phyloP scores from a whole-genome alignment of 2,113 vertebrate genomes.

The Alexandromys fortis region DNA sequence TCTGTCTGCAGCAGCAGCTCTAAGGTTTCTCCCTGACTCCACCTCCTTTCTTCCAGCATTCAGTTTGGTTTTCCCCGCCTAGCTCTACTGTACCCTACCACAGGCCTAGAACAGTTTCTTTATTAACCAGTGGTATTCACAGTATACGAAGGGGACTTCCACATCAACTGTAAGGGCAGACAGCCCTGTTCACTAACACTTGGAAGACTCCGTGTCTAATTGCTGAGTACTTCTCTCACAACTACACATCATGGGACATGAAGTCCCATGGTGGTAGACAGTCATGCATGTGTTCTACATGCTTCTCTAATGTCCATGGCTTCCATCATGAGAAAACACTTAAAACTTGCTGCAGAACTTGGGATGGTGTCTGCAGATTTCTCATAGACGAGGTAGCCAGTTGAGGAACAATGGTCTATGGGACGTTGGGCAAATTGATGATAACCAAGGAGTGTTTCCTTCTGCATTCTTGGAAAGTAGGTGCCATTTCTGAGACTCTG shows the following conservation, averaged over 20 bases:
- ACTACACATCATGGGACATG: background rate
- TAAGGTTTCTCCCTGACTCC: too few relatives aligned
- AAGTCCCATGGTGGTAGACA: background rate
- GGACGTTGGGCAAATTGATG: background rate
- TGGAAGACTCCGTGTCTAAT: background rate
- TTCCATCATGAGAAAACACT: slow-evolving; percentile 7
- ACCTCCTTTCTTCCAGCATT: too few relatives aligned
- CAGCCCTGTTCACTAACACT: background rate
- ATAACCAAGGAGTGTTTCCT: slow-evolving; percentile 48
- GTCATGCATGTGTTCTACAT: background rate
- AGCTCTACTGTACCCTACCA: too few relatives aligned
- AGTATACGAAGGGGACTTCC: too few relatives aligned
- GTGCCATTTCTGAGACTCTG: slow-evolving; percentile 32
- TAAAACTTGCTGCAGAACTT: background rate
- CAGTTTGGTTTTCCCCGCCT: too few relatives aligned
- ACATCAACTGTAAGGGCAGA: too few relatives aligned
- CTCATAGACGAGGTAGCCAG: background rate
- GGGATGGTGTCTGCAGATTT: slow-evolving; percentile 21
- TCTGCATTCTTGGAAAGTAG: slow-evolving; percentile 56
- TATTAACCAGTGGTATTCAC: too few relatives aligned
- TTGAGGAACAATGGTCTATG: slow-evolving; percentile 17
- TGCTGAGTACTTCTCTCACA: background rate
- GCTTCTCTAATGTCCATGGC: background rate
- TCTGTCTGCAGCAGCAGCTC: too few relatives aligned
- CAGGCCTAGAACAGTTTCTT: too few relatives aligned